phyloP scores from a whole-genome alignment of 1,140 invertebrate genomes.

The Ladona fulva region DNA sequence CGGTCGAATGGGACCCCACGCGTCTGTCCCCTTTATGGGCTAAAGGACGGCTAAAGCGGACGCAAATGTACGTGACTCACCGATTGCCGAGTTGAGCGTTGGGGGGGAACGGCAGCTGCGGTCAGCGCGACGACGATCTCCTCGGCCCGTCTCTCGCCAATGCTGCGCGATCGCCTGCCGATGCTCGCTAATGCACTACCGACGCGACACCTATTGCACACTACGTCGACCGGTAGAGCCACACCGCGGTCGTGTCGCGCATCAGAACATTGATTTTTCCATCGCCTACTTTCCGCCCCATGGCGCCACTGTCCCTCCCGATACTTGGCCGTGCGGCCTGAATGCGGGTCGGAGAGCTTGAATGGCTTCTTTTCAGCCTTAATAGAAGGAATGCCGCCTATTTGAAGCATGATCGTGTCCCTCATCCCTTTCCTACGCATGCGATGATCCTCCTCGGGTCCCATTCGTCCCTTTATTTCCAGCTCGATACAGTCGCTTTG shows the following conservation, averaged over 20 bases:
- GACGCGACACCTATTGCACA: neutral
- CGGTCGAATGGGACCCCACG: too few species aligned
- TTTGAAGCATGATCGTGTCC: too few species aligned
- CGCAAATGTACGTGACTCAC: neutral
- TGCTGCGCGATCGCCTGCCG: neutral
- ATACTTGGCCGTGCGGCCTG: neutral
- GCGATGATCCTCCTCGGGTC: too few species aligned
- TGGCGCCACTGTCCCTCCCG: neutral
- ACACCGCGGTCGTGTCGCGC: neutral
- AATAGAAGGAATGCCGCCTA: too few species aligned
- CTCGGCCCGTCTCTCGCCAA: neutral
- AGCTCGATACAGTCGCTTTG: too few species aligned
- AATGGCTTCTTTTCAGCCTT: too few species aligned
- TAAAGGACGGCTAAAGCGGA: neutral
- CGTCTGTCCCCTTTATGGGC: too few species aligned
- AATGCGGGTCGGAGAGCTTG: too few species aligned
- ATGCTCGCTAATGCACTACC: neutral
- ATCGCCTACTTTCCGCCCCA: neutral
- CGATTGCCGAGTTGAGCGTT: neutral
- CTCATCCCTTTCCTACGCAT: too few species aligned
- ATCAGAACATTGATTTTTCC: conserved; percentile 7
- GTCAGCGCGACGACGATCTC: neutral
- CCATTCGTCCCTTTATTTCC: too few species aligned
- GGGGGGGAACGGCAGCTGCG: neutral
- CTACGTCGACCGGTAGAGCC: neutral